Percentiles rank a stretch among this genome's conserved stretches.
phyloP scores from a whole-genome alignment of 2,888 invertebrate genomes.

The Cordylochernes scorpioides region DNA sequence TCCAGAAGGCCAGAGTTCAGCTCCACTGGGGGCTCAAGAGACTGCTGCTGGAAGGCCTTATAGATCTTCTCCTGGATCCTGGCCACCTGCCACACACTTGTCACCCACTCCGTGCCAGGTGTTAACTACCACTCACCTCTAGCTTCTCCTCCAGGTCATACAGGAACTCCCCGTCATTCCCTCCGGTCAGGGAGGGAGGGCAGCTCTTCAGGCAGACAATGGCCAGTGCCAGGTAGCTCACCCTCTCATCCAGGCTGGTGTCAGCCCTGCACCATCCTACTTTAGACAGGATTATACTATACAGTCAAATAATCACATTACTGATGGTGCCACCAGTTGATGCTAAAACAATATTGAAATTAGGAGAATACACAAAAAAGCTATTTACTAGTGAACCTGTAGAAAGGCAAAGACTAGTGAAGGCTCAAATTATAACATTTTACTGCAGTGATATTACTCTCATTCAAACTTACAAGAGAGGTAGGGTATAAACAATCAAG shows the following conservation, averaged over 20 bases:
- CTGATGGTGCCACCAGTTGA: too few species aligned
- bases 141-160: slow-evolving; percentile 73
- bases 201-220: slow-evolving; percentile 75
- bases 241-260: slow-evolving; percentile 45
- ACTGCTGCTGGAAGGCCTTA: too few species aligned
- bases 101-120: too few species aligned
- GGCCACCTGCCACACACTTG: too few species aligned
- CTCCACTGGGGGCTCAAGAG: too few species aligned
- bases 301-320: slow-evolving; percentile 1
- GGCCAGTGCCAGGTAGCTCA: slow-evolving; percentile 71
- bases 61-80: too few species aligned
- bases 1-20: too few species aligned
- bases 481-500: too few species aligned
- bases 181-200: slow-evolving; percentile 30
- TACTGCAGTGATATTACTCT: too few species aligned
- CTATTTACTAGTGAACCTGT: background rate
- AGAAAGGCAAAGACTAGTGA: background rate
- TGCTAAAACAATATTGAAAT: too few species aligned
- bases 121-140: slow-evolving; percentile 43
- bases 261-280: slow-evolving; percentile 40
- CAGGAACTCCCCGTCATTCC: slow-evolving; percentile 40
- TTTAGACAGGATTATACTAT: slow-evolving; percentile 11
- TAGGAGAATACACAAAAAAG: too few species aligned
- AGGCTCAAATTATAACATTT: background rate
- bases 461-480: too few species aligned